Evolutionary conservation across 2,113 vertebrate species (phyloP).

Genomic region (Nycticebus coucang): DNA sequence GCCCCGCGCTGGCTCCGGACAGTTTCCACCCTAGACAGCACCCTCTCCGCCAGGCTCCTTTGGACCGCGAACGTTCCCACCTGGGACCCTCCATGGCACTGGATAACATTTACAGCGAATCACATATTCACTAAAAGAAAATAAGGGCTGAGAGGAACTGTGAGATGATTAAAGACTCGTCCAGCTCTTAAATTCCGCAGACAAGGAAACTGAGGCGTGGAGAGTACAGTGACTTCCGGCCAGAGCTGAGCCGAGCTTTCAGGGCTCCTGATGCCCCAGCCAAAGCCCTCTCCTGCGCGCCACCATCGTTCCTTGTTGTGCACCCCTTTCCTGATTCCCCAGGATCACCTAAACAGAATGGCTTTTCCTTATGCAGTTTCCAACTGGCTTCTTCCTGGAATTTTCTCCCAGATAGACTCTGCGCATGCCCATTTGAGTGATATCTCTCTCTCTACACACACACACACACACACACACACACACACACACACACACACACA

Average conservation of each 20-base stretch:
- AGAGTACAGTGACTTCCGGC: not conserved
- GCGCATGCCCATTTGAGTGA: conserved; percentile 55
- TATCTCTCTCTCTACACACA: not conserved
- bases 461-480: not conserved
- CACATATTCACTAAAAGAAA: not conserved
- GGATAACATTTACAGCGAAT: not conserved
- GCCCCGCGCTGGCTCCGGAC: no score
- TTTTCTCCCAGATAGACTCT: conserved; percentile 50
- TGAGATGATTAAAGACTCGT: not conserved
- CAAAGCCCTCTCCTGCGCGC: not conserved
- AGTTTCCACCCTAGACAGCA: not conserved
- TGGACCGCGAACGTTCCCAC: not conserved
- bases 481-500: not conserved
- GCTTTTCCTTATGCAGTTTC: conserved; percentile 36
- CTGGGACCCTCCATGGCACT: not conserved
- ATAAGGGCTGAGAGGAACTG: not conserved
- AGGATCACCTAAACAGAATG: not conserved
- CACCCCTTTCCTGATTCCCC: not conserved
- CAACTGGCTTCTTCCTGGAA: conserved; percentile 64
- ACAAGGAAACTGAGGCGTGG: not conserved
- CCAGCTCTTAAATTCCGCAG: not conserved
- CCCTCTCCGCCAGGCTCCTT: not conserved
- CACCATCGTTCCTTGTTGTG: not conserved
- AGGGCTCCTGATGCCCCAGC: not conserved
- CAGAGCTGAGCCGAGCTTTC: not conserved